A percentile compares a stretch with the other conserved stretches of the same genome.
Conservation (phyloP, 2,888 invertebrate genomes). For the Thysanoteuthis rhombus region DNA sequence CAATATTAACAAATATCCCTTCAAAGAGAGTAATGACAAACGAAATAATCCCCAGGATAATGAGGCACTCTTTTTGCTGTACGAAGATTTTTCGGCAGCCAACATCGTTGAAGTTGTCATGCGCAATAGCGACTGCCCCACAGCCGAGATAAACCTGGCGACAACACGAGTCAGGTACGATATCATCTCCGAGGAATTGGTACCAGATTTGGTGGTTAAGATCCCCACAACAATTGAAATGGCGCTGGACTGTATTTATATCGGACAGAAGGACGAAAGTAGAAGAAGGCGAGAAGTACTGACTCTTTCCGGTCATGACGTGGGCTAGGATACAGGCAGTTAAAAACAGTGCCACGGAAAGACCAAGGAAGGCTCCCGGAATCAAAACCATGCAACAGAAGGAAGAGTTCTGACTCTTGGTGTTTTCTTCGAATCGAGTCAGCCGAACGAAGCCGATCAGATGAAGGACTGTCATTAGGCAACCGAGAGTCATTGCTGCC, state of each 20-base stretch:
- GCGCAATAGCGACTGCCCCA: not conserved
- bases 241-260: not conserved
- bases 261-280: not conserved
- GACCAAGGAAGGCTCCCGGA: not conserved
- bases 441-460: not conserved
- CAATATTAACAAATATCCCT: slow-evolving; percentile 1
- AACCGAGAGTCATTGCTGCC: not conserved
- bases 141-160: not conserved
- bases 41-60: not conserved
- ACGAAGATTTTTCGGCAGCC: not conserved
- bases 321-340: not conserved
- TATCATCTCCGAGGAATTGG: not conserved
- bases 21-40: not conserved
- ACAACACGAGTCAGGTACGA: slow-evolving; percentile 15
- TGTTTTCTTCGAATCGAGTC: not conserved
- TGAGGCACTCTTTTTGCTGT: slow-evolving; percentile 16
- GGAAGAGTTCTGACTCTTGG: not conserved
- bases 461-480: not conserved
- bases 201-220: not conserved
- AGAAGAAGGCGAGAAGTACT: not conserved
- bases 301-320: not conserved
- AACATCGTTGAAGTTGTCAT: not conserved
- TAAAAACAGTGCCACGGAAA: not conserved
- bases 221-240: slow-evolving; percentile 15
- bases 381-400: not conserved